Percentiles rank a stretch among this genome's conserved stretches.
These are phyloP conservation scores for human (Homo sapiens) DNA, from an alignment of 2,113 vertebrate genomes.

Conservation along the genomic window GRCh38 chr17:54283501-54284000, in stretches of 20 bases:
- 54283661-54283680: background rate
- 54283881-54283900: background rate
- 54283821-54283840: background rate
- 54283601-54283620: background rate
- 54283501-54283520: too few species aligned
- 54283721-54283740: background rate
- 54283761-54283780: background rate
- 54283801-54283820: background rate
- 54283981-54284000: background rate
- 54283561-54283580: background rate
- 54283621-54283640: background rate
- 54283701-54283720: background rate
- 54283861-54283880: background rate
- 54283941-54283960: background rate
- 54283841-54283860: background rate
- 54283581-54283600: background rate
- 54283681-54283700: background rate
- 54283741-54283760: background rate
- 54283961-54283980: background rate
- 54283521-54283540: too few species aligned
- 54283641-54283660: background rate
- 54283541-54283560: too few species aligned
- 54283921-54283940: background rate
- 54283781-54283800: background rate
- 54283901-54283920: background rate